Evolutionary conservation across 1,140 invertebrate genomes (phyloP), one percentile per base, ranked within the genome.

Genomic region (Drusus annulatus): DNA sequence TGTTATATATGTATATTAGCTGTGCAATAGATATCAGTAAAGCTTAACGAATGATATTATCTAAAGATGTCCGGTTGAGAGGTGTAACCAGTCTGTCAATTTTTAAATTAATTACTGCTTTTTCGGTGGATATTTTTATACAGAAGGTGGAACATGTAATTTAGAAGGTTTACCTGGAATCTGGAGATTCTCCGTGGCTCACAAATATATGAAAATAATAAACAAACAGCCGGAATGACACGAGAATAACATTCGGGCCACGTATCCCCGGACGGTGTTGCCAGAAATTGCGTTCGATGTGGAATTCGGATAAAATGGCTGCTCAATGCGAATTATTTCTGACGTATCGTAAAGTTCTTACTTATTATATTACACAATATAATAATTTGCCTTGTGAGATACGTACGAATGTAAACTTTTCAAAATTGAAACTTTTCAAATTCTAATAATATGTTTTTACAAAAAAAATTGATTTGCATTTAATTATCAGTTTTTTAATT

Each of bases 151-250:
- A 51, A 5, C 19, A 50, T 69, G 23, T 19, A 10, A 45, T 69
- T 69, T 69, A 16, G 21, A n/a, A 69, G 13, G 8, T 19, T 69
- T 74, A 58, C 54, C 50, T 74, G 71, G 51, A 74, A 88, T 88
- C 88, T 86, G 87, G 86, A 84, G 84, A 84, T 86, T 85, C 80
- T 84, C 71, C 76, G 75, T 62, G 81, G 81, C 84, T 84, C 86
- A 83, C 83, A 84, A 81, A 81, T 83, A 84, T 86, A 87, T 85
- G 87, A 85, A 83, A 84, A 81, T 84, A 86, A 84, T 87, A 87
- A 89, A 89, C 87, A 88, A 87, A 87, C 87, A 88, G 87, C 88
- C 87, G 87, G 88, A 87, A 84, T 86, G 83, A 85, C 86, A 86
- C 84, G 75, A 71, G 84, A 85, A 81, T 85, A 81, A 87, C 85